Conservation (phyloP, 2,797 vertebrate genomes). For the Nyctibius grandis region DNA sequence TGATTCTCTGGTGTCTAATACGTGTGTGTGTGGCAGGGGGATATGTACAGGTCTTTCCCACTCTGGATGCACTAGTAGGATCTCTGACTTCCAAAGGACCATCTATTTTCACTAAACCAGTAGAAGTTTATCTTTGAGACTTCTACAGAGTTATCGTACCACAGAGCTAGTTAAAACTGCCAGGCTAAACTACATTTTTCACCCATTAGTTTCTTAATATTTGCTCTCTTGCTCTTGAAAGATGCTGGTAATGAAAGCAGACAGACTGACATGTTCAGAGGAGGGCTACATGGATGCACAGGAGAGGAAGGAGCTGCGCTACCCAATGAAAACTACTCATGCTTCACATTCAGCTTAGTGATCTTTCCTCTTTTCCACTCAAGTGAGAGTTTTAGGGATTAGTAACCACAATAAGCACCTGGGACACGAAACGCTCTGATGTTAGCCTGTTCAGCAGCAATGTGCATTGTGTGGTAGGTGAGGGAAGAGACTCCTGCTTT, state of each 20-base stretch:
- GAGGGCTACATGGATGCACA: background rate
- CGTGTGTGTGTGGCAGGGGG: accelerated
- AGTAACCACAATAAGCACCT: background rate
- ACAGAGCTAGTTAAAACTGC: background rate
- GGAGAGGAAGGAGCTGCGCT: background rate
- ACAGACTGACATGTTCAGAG: background rate
- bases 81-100: background rate
- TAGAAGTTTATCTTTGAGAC: background rate
- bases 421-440: background rate
- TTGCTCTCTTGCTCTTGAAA: background rate
- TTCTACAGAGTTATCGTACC: background rate
- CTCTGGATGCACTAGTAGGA: background rate
- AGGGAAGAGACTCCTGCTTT: background rate
- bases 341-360: background rate
- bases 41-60: background rate
- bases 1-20: background rate
- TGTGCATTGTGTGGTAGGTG: background rate
- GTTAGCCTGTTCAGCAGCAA: background rate
- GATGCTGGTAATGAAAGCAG: background rate
- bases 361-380: background rate
- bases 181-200: background rate
- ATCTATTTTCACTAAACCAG: background rate
- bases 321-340: background rate
- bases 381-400: background rate
- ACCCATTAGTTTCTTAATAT: background rate